phyloP scores from a whole-genome alignment of 2,888 invertebrate genomes.

The Melanophora roralis region DNA sequence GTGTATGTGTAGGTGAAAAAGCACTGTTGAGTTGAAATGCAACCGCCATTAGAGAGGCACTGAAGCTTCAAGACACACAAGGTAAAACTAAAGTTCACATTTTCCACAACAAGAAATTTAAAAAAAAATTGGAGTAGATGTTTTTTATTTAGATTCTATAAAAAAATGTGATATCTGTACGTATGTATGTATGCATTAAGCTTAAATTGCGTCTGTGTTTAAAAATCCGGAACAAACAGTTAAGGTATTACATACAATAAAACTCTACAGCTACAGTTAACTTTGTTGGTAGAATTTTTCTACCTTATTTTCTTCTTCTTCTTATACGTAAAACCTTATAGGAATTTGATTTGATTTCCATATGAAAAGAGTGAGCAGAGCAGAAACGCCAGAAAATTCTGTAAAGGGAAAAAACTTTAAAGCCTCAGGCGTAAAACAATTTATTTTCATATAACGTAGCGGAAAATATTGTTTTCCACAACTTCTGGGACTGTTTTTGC shows the following conservation, averaged over 20 bases:
- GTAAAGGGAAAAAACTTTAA: not conserved
- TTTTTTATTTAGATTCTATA: not conserved
- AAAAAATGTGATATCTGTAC: not conserved
- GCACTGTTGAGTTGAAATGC: slow-evolving; percentile 40
- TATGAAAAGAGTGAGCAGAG: not conserved
- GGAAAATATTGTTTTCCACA: slow-evolving; percentile 58
- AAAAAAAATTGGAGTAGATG: not conserved
- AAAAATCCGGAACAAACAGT: slow-evolving; percentile 51
- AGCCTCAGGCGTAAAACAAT: slow-evolving; percentile 50
- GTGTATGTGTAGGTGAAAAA: not conserved
- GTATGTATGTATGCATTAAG: not conserved
- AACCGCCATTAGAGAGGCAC: slow-evolving; percentile 44
- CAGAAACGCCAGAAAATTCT: not conserved
- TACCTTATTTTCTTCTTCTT: not conserved
- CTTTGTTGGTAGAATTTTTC: not conserved
- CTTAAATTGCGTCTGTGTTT: slow-evolving; percentile 25
- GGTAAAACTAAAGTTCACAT: not conserved
- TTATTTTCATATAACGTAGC: slow-evolving; percentile 50
- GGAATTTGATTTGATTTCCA: slow-evolving; percentile 1
- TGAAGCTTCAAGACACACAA: slow-evolving; percentile 26
- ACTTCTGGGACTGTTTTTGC: slow-evolving; percentile 30
- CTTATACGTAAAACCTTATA: too few relatives aligned
- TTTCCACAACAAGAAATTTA: slow-evolving; percentile 2
- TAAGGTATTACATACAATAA: slow-evolving; percentile 20
- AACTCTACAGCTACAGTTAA: not conserved